A percentile compares a stretch with the other conserved stretches of the same genome.
Conservation (phyloP, 2,797 vertebrate genomes). For the Passerculus sandwichensis region DNA sequence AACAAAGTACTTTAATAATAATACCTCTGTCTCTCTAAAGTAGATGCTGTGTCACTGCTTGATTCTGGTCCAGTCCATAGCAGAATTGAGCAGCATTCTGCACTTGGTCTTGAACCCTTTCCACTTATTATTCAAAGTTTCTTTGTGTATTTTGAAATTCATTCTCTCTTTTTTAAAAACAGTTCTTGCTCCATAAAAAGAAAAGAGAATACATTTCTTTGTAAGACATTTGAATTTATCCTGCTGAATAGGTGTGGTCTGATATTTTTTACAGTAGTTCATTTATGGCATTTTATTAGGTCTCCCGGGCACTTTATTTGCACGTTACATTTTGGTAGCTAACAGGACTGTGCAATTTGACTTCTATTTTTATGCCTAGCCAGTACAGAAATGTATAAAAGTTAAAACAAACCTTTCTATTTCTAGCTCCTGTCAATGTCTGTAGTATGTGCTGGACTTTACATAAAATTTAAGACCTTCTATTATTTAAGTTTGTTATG, state of each 20-base stretch:
- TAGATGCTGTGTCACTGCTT: background rate
- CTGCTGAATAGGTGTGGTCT: slow-evolving; percentile 71
- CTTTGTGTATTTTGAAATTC: slow-evolving; percentile 30
- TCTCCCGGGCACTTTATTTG: slow-evolving; percentile 69
- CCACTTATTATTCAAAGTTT: slow-evolving; percentile 20
- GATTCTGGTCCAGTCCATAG: background rate
- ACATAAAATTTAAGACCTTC: background rate
- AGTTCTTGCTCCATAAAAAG: slow-evolving; percentile 37
- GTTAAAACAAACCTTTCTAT: slow-evolving; percentile 63
- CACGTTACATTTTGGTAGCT: slow-evolving; percentile 63
- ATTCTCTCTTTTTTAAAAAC: slow-evolving; percentile 21
- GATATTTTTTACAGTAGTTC: slow-evolving; percentile 69
- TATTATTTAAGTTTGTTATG: background rate
- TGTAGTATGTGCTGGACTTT: background rate
- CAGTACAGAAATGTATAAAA: slow-evolving; percentile 50
- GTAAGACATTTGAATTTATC: slow-evolving; percentile 56
- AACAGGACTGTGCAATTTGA: slow-evolving; percentile 52
- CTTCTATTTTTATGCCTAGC: slow-evolving; percentile 63
- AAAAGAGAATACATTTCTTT: slow-evolving; percentile 64
- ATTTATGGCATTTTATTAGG: slow-evolving; percentile 71
- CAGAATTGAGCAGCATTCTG: background rate
- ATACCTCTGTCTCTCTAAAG: background rate
- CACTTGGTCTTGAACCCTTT: background rate
- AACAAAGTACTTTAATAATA: background rate
- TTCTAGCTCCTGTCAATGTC: slow-evolving; percentile 41